Base-by-base conservation (phyloP, 2,113 vertebrate species). In the Neodontobutis hainanensis region DNA sequence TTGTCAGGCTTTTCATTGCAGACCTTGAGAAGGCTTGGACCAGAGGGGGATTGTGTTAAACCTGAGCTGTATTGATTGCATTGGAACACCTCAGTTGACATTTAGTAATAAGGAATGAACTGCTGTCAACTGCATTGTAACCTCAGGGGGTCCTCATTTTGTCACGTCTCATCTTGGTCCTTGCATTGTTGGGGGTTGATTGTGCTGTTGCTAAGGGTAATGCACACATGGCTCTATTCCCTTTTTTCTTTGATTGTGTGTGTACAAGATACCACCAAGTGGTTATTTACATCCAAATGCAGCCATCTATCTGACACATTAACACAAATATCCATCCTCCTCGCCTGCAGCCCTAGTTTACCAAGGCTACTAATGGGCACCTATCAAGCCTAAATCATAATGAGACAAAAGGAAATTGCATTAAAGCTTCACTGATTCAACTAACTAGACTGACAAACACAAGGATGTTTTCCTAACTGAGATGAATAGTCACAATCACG, bases 361-460 rank as follows among this genome's bases (percentile, higher is more conserved):
- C 65, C 74, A 10, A 61, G 78, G 76, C 63, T 35, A 16, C 85
- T 90, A 91, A 90, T 89, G 87, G 80, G 76, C 76, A 85, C 80
- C 88, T 81, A 85, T 90, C 88, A 89, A 68, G 75, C 19, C 81
- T 91, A 84, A 75, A 85, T 90, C 89, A 87, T 89, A 84, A 91
- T 90, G 83, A 91, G 77, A 88, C 87, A 62, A 83, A 84, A 69
- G 85, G 68, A 89, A 91, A 91, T 91, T 40, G 1, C 81, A 78
- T 89, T 87, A 85, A 32, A 61, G 69, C 71, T 43, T 81, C 78
- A 38, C 69, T 78, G 84, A 77, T 87, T 86, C 71, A 14, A 64
- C 65, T 87, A 88, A 90, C 80, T 58, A 50, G 80, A 90, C 85
- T 85, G 77, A 86, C 80, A 83, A 73, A 86, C 80, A 79, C 84